Evolutionary conservation across 2,797 vertebrate species (phyloP).

Genomic region (Coregonus sp.): DNA sequence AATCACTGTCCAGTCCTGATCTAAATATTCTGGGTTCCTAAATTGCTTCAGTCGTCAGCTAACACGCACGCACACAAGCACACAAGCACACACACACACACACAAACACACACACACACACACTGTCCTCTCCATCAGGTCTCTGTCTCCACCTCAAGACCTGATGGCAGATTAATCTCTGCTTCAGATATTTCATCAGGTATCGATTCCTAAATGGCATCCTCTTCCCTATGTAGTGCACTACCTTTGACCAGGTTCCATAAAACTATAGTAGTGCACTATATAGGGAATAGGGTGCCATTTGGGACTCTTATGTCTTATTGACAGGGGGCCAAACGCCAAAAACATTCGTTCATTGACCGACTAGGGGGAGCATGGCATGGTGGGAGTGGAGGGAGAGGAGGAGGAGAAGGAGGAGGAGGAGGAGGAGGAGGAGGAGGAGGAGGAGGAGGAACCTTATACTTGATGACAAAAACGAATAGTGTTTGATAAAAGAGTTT

Average conservation of each 20-base stretch:
- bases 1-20: slow-evolving; percentile 75
- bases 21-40: slow-evolving; percentile 79
- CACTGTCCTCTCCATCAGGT: slow-evolving; percentile 72
- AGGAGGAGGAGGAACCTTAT: slow-evolving; percentile 8
- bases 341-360: slow-evolving; percentile 48
- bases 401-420: slow-evolving; percentile 43
- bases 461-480: slow-evolving; percentile 47
- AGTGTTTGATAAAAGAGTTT: slow-evolving; percentile 43
- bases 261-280: no score
- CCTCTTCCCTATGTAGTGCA: no score
- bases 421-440: not conserved
- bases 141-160: slow-evolving; percentile 62
- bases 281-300: no score
- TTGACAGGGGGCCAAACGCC: slow-evolving; percentile 20
- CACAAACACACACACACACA: slow-evolving; percentile 50
- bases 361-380: slow-evolving; percentile 43
- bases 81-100: slow-evolving; percentile 39
- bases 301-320: not conserved
- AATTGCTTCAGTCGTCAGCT: slow-evolving; percentile 66
- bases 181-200: slow-evolving; percentile 80
- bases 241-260: no score
- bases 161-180: slow-evolving; percentile 81
- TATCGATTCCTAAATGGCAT: not conserved
- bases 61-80: slow-evolving; percentile 55
- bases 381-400: slow-evolving; percentile 9